Conservation (phyloP, 1,140 invertebrate species). For the Physella acuta region DNA sequence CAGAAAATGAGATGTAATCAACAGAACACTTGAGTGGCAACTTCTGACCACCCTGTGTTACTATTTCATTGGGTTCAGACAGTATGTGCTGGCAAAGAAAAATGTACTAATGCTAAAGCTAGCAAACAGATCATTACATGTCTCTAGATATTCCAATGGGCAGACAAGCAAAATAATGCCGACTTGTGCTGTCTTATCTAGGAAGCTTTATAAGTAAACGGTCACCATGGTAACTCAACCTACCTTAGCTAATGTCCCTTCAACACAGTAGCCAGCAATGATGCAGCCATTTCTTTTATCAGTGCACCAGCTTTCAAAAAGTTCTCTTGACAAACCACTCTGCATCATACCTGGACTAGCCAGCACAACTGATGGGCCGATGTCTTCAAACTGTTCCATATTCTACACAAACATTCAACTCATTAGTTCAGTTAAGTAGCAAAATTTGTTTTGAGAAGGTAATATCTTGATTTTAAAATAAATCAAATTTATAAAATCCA, state of each 20-base stretch:
- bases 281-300: conserved; percentile 97
- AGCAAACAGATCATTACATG: too few species aligned
- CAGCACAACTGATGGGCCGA: conserved; percentile 98
- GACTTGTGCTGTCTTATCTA: too few species aligned
- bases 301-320: conserved; percentile 99
- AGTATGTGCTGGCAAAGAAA: conserved; percentile 83
- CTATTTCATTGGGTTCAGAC: conserved; percentile 97
- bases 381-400: conserved; percentile 99
- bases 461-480: too few species aligned
- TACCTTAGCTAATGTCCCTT: conserved; percentile 93
- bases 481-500: too few species aligned
- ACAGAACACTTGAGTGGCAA: conserved; percentile 90
- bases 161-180: too few species aligned
- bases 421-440: too few species aligned
- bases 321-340: conserved; percentile 91
- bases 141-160: too few species aligned
- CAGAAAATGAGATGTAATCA: conserved; percentile 99
- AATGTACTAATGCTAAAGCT: too few species aligned
- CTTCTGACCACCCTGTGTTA: conserved; percentile 92
- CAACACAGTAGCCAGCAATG: conserved; percentile 98
- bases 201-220: neutral
- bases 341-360: conserved; percentile 99
- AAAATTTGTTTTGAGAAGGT: too few species aligned
- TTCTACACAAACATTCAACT: conserved; percentile 71
- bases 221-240: neutral